phyloP scores from a whole-genome alignment of 2,113 vertebrate species.

The Dasyurus viverrinus region DNA sequence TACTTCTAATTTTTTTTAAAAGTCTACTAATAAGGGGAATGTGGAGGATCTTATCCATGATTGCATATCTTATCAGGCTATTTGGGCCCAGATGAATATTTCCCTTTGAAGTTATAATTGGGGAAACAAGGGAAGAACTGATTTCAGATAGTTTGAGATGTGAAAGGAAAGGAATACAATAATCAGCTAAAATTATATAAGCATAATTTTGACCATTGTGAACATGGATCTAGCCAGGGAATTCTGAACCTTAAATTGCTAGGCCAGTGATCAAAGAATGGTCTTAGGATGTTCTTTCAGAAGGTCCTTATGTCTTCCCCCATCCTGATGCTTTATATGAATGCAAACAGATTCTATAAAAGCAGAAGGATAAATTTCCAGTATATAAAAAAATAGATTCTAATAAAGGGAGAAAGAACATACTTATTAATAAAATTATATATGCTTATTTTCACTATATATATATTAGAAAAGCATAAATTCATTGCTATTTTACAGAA shows the following conservation, averaged over 20 bases:
- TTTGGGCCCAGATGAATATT: neutral
- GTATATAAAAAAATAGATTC: neutral
- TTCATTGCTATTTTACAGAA: neutral
- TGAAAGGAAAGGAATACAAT: neutral
- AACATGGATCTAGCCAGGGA: neutral
- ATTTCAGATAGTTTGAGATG: neutral
- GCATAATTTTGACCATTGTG: neutral
- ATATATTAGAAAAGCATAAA: neutral
- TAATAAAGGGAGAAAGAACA: neutral
- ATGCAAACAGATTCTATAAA: neutral
- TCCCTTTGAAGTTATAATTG: neutral
- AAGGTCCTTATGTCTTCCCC: neutral
- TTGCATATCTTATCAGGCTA: neutral
- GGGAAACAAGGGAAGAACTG: neutral
- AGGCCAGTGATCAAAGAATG: neutral
- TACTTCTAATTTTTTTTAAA: neutral
- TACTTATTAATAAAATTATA: neutral
- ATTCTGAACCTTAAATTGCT: neutral
- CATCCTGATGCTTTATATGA: neutral
- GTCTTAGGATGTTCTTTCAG: neutral
- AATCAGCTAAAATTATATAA: neutral
- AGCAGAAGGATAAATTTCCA: neutral
- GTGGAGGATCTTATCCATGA: neutral
- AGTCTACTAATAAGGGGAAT: neutral
- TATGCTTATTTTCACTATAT: neutral